Evolutionary conservation across 2,888 invertebrate genomes (phyloP).

Genomic region (Lordiphosa fenestrarum): DNA sequence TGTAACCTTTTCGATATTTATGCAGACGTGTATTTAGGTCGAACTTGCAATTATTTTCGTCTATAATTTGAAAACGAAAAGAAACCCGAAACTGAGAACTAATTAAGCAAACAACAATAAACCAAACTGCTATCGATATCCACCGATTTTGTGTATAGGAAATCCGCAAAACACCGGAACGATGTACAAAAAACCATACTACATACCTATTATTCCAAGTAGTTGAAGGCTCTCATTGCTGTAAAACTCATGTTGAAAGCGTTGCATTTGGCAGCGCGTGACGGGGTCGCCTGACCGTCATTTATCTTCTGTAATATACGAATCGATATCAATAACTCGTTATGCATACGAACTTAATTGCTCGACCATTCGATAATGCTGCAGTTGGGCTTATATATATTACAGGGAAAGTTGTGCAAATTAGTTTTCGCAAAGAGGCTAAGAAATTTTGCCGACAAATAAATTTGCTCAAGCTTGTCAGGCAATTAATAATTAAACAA

Average conservation of each 20-base stretch:
- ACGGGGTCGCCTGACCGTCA: too few species aligned
- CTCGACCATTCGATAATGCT: too few species aligned
- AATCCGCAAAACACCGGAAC: constrained; percentile 3
- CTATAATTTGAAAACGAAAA: constrained; percentile 46
- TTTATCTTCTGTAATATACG: too few species aligned
- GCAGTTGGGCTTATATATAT: too few species aligned
- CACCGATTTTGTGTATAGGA: not conserved
- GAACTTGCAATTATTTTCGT: constrained; percentile 51
- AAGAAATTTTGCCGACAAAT: too few species aligned
- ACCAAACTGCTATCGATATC: constrained; percentile 48
- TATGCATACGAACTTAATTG: too few species aligned
- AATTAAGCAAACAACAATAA: constrained; percentile 57
- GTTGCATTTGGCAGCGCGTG: not conserved
- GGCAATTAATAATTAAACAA: too few species aligned
- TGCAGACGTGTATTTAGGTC: constrained; percentile 69
- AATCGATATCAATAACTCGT: too few species aligned
- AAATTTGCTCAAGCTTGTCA: too few species aligned
- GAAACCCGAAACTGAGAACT: constrained; percentile 14
- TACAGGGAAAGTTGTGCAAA: too few species aligned
- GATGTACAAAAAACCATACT: constrained; percentile 1
- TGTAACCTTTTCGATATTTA: constrained; percentile 59
- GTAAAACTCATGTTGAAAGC: constrained; percentile 29
- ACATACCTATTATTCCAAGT: constrained; percentile 24
- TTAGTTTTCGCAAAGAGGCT: too few species aligned
- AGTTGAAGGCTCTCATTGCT: constrained; percentile 48